Conservation (phyloP, 2,113 vertebrate species). For the Numida meleagris region DNA sequence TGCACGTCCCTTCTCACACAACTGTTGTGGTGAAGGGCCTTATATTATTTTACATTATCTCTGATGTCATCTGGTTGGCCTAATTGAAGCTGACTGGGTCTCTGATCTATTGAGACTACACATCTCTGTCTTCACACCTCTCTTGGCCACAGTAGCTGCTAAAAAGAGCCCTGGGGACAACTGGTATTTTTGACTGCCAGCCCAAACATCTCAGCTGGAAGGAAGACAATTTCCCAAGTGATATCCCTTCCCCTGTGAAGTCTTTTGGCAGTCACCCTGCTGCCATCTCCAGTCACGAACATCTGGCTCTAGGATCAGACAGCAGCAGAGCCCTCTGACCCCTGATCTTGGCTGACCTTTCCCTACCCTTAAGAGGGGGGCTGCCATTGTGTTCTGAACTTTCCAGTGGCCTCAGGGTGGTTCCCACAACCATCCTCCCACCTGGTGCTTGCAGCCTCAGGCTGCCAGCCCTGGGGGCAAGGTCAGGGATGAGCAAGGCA, state of each 20-base stretch:
- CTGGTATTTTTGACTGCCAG: conserved; percentile 40
- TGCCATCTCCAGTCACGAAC: conserved; percentile 19
- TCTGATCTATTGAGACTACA: conserved; percentile 21
- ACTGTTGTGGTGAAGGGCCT: background rate
- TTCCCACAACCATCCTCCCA: background rate
- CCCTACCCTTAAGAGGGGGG: background rate
- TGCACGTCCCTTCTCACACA: background rate
- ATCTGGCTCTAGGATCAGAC: background rate
- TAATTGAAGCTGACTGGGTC: conserved; percentile 36
- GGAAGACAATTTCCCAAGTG: conserved; percentile 40
- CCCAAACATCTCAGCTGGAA: conserved; percentile 47
- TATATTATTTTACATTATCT: conserved; percentile 13
- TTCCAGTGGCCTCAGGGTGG: background rate
- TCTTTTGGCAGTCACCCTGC: background rate
- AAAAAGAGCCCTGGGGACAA: conserved; percentile 10
- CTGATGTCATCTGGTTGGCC: conserved; percentile 15
- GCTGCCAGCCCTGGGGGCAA: background rate
- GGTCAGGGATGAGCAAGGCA: background rate
- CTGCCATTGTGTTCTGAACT: background rate
- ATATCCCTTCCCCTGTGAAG: background rate
- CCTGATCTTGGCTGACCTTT: background rate
- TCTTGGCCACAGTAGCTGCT: conserved; percentile 24
- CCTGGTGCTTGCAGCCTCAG: background rate
- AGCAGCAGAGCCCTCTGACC: background rate
- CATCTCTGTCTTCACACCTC: conserved; percentile 50